Evolutionary conservation across 2,888 invertebrate genomes (phyloP), one percentile per base, ranked within the genome.

Genomic region (Sminthurides aquaticus): DNA sequence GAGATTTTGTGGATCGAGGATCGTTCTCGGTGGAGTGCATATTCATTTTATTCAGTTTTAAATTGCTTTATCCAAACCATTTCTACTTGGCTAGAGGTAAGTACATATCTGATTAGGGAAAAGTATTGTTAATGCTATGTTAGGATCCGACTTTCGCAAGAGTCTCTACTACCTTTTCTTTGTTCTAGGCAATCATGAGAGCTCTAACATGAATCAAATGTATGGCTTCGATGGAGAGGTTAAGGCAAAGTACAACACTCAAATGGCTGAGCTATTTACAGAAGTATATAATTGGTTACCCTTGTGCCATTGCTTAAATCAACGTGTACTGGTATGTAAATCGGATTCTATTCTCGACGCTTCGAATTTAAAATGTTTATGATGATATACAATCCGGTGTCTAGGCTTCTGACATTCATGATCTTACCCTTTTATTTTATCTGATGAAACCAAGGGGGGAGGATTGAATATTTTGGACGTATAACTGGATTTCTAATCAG

Each of bases 171-270:
- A n/a, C n/a, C n/a, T n/a, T n/a, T n/a, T n/a, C n/a, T n/a, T n/a
- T n/a, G n/a, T n/a, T n/a, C n/a, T 78, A 93, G 94, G 97, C n/a
- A 99, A 99, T 81, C 98, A 99, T 78, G 98, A 99, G 79, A 95
- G 95, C 75, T 85, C 89, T 56, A 94, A 91, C 67, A 99, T 99
- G 98, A 99, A 99, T 81, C 91, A 95, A 80, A 96, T 99, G 91
- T 99, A 99, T 79, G 99, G 99, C 1, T 99, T 99, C 82, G 91
- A 95, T 70, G 99, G 98, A 1, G 99, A 99, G 81, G 98, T 99
- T 0, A 91, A 92, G 76, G 87, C 91, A 3, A 99, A 99, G 81
- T 99, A 96, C 80, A 89, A 90, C 1, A 83, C 86, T 24, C 89
- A 94, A 79, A 98, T 99, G 97, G 91, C 93, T 0, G 92, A 96